A percentile compares a stretch with the other conserved stretches of the same genome.
Conservation (phyloP, 92 coral and sea anemone genomes). For the Palythoa heliodiscus region DNA sequence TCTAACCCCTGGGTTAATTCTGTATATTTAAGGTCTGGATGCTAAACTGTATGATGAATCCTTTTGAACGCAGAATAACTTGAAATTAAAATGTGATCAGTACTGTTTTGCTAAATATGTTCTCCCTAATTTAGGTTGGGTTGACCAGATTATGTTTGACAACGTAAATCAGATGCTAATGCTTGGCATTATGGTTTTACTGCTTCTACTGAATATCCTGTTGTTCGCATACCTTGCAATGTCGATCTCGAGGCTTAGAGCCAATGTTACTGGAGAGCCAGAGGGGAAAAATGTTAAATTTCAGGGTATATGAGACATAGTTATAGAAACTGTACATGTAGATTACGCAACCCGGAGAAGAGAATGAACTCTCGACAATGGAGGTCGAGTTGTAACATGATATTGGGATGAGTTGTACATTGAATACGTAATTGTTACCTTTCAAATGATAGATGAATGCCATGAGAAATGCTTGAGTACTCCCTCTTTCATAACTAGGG, state of each 20-base stretch:
- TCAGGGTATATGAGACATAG: background rate
- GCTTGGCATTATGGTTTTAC: background rate
- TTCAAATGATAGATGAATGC: too few relatives aligned
- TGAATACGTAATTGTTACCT: too few relatives aligned
- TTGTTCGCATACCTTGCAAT: slow-evolving; percentile 3
- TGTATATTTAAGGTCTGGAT: too few relatives aligned
- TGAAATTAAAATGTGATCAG: background rate
- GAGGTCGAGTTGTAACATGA: background rate
- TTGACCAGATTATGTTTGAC: background rate
- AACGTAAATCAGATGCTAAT: background rate
- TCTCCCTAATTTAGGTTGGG: background rate
- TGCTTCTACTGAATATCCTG: slow-evolving; percentile 8
- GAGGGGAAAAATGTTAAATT: background rate
- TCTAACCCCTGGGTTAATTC: too few relatives aligned
- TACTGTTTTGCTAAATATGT: background rate
- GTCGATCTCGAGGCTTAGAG: slow-evolving; percentile 10
- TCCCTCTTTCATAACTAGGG: too few relatives aligned
- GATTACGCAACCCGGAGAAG: background rate
- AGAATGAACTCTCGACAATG: background rate
- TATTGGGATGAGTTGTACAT: too few relatives aligned
- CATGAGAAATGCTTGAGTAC: too few relatives aligned
- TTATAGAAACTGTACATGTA: slow-evolving; percentile 1
- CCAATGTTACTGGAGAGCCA: slow-evolving; percentile 2
- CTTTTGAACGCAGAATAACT: background rate
- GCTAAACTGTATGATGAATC: background rate